Evolutionary conservation across 2,888 invertebrate species (phyloP), one percentile per base, ranked within the genome.

Genomic region (Teinopalpus imperialis): DNA sequence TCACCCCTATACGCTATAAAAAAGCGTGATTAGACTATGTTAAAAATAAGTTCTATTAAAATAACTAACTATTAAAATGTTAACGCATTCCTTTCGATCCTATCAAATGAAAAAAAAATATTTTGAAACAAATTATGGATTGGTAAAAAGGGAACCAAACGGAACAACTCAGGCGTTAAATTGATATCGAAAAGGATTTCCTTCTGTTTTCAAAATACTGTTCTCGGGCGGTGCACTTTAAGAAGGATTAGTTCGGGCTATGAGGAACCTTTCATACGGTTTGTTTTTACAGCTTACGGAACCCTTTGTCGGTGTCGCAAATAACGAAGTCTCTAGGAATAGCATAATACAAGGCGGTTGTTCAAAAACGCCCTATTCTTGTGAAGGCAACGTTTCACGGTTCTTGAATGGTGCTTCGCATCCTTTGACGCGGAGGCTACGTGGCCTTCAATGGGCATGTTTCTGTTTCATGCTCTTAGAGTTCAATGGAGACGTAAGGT

Each of bases 231-330:
- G 82, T 67, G 55, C 62, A 66, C 80, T 81, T 82, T 83, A 77
- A 71, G 74, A 63, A 68, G 85, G 87, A 85, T 87, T 87, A 82
- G 61, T 65, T 74, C 74, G 66, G 67, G 71, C 56, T 66, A 63
- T 64, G 63, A 58, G 63, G 64, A 60, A 64, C 60, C 61, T 63
- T 67, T 76, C 67, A 58, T 72, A 59, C 51, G 69, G 77, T 80
- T 82, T 87, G 86, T 87, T 88, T 86, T 86, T 87, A 86, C 87
- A 88, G 83, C 85, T 81, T 82, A 74, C 66, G 56, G 59, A 79
- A 76, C 79, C 81, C 82, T 86, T 88, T 88, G 87, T 87, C 83
- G 82, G 78, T 73, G 74, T 74, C 65, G 71, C 66, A 65, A 69
- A 72, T 71, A 64, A 68, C 67, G 59, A 57, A 61, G 51, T 60